Evolutionary conservation across 2,888 invertebrate genomes (phyloP), one percentile per base, ranked within the genome.

Genomic region (Drosophila stalkeri): DNA sequence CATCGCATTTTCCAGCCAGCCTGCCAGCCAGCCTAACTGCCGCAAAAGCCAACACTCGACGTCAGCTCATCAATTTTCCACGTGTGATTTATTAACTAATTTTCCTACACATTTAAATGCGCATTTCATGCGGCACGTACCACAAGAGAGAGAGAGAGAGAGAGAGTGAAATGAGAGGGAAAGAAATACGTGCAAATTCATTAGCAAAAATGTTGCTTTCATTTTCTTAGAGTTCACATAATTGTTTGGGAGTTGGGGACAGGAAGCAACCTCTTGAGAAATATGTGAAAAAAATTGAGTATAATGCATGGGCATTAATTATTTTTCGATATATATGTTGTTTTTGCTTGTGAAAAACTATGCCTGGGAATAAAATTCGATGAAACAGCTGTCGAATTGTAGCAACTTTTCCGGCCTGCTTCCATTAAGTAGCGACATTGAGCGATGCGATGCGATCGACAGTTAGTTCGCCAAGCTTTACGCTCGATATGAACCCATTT

Each of bases 61-160:
- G 83, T 82, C 79, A 82, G 80, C 90, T 88, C 86, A 86, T 86
- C 90, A 86, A 86, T 86, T 86, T 86, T 82, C 80, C 83, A 82
- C 86, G 75, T 86, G 86, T 86, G 86, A 86, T 86, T 86, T 86
- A 86, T 86, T 85, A 88, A 86, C 90, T 86, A 90, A 86, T 86
- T 86, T 86, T 82, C 76, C 73, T 79, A 76, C 77, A 80, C 89
- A 90, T 88, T 88, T 88, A 82, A 86, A 86, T 86, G 85, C 87
- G 84, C 69, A 79, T 79, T 86, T 77, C 73, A 75, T 55, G 86
- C 61, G 55, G 83, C 82, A 82, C 82, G 82, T 87, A 81, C 79
- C 71, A 61, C 3, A 37, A 49, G 4, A 9, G 16, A 35, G 52
- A n/a, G 35, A 33, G 27, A 20, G 44, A 20, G 20, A 12, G 44